phyloP scores from a whole-genome alignment of 2,113 vertebrate genomes.

The Zapus hudsonius region DNA sequence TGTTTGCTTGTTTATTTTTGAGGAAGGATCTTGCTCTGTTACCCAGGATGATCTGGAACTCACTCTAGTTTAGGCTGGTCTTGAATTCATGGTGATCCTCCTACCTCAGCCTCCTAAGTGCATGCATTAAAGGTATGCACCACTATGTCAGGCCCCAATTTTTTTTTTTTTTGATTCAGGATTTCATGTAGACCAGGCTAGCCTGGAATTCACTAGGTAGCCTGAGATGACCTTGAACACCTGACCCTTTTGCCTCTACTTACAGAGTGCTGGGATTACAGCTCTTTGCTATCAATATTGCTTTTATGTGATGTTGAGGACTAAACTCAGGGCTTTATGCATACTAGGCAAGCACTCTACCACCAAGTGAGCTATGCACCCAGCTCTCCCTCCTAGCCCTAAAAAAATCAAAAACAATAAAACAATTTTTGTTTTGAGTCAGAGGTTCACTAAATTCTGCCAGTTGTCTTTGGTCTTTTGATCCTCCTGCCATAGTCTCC shows the following conservation, averaged over 20 bases:
- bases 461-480: neutral
- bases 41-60: no score
- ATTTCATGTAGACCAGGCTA: neutral
- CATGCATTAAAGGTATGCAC: no score
- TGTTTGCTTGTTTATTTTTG: no score
- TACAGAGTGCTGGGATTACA: neutral
- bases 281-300: neutral
- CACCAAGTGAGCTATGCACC: neutral
- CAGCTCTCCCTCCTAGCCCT: neutral
- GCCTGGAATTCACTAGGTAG: neutral
- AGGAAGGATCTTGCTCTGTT: no score
- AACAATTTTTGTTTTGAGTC: neutral
- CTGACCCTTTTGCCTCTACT: neutral
- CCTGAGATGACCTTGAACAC: neutral
- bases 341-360: neutral
- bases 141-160: no score
- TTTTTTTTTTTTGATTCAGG: neutral
- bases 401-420: no score
- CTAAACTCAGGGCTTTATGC: neutral
- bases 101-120: no score
- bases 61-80: no score
- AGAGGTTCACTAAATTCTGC: neutral
- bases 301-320: neutral
- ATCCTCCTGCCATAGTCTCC: neutral
- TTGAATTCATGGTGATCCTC: no score